Evolutionary conservation across 2,797 vertebrate species (phyloP), one percentile per base, ranked within the genome.

Genomic region (Argyrosomus regius): DNA sequence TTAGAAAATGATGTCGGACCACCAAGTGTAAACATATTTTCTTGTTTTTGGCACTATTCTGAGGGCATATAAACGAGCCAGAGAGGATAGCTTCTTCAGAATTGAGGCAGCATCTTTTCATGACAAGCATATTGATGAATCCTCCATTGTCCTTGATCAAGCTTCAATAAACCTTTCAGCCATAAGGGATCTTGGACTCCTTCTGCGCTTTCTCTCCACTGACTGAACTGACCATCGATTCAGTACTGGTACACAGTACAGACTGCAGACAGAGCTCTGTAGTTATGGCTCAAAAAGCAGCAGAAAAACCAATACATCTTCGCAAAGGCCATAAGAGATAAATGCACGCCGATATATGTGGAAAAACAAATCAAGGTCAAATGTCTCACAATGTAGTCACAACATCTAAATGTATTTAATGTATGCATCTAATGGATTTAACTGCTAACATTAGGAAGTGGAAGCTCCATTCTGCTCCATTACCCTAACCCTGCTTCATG

Each of bases 401-500:
- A 53, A 31, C 16, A 52, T 54, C 28, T 18, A 24, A 78, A 39
- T 39, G 35, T 39, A 39, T 39, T 39, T 39, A 39, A 39, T 39
- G 35, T 39, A 39, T 39, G 35, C 35, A 39, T 3, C 35, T 39
- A 65, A 83, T 57, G 8, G 63, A 62, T 76, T 1, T 53, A 69
- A 75, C 6, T 56, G 80, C 71, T 84, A 62, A 85, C 81, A 75
- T 86, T 64, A 80, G 62, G 18, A 68, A 53, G 62, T 77, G 0
- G 0, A 61, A 24, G 57, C 65, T 81, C 20, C 12, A 17, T 57
- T 72, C 24, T 45, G 28, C 22, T 28, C 31, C 31, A 31, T 31
- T 31, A 31, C 31, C 6, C 31, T 31, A 6, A 31, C 31, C 31
- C 31, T 31, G 31, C 31, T 59, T 61, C 39, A 68, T 64, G 49